Evolutionary conservation across 2,888 invertebrate genomes (phyloP).

Genomic region (Tupiocoris notatus): DNA sequence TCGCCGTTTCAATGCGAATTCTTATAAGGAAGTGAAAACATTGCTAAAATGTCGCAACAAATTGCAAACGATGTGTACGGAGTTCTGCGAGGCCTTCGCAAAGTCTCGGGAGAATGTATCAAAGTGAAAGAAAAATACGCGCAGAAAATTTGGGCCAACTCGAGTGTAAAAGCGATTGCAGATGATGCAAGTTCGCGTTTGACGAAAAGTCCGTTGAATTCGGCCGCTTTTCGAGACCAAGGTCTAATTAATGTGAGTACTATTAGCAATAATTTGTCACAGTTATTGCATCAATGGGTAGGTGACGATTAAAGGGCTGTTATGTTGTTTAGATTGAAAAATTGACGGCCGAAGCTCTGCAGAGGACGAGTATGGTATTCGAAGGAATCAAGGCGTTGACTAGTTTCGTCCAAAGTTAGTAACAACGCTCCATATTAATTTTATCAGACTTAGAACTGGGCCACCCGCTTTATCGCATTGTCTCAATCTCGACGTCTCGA

Average conservation of each 20-base stretch:
- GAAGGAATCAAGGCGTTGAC: constrained; percentile 68
- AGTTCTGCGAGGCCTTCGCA: constrained; percentile 67
- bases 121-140: constrained; percentile 65
- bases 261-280: too few species aligned
- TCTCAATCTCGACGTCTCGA: too few species aligned
- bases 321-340: constrained; percentile 2
- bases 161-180: constrained; percentile 62
- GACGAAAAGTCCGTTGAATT: neutral
- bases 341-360: constrained; percentile 58
- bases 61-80: constrained; percentile 48
- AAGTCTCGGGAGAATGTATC: constrained; percentile 65
- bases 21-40: neutral
- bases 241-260: constrained; percentile 4
- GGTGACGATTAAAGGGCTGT: neutral
- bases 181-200: constrained; percentile 50
- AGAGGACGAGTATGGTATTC: constrained; percentile 67
- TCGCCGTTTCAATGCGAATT: too few species aligned
- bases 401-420: constrained; percentile 51
- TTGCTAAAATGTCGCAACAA: constrained; percentile 47
- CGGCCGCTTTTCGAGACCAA: neutral
- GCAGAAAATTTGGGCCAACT: constrained; percentile 66
- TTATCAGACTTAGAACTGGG: too few species aligned
- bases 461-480: too few species aligned
- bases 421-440: neutral
- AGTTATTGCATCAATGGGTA: neutral